Conservation (phyloP, 2,797 vertebrate species). For the Gymnopithys bicolor region DNA sequence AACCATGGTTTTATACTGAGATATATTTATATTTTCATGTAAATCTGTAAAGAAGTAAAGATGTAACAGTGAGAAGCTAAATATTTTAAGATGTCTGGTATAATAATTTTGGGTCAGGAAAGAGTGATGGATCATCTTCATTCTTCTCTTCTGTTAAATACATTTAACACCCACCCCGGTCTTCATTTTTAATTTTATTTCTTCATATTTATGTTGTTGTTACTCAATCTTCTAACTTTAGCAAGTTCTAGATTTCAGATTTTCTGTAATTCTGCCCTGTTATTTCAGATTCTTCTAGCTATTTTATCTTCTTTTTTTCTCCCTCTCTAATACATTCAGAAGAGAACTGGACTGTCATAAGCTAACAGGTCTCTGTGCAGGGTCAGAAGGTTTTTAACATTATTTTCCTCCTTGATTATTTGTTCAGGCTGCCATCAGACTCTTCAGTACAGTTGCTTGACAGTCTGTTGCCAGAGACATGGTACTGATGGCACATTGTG, state of each 20-base stretch:
- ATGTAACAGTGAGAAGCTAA: background rate
- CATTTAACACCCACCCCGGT: background rate
- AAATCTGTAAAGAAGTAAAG: background rate
- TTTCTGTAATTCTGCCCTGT: background rate
- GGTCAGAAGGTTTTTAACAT: background rate
- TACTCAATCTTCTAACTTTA: background rate
- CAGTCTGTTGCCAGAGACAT: background rate
- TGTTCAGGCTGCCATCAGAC: no score
- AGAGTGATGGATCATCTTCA: background rate
- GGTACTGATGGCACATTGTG: background rate
- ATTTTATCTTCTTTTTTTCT: background rate
- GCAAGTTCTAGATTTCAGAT: background rate
- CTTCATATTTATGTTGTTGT: background rate
- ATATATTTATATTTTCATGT: background rate
- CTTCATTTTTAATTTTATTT: background rate
- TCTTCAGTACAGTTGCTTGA: background rate
- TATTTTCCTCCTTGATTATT: background rate
- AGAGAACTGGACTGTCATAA: background rate
- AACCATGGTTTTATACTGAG: background rate
- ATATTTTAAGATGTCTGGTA: background rate
- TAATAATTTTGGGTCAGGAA: background rate
- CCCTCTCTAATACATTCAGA: background rate
- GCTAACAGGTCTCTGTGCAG: background rate
- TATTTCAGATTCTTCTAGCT: background rate
- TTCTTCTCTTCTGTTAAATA: background rate